Conservation (phyloP, 2,797 vertebrate genomes). For the Salarias fasciatus region DNA sequence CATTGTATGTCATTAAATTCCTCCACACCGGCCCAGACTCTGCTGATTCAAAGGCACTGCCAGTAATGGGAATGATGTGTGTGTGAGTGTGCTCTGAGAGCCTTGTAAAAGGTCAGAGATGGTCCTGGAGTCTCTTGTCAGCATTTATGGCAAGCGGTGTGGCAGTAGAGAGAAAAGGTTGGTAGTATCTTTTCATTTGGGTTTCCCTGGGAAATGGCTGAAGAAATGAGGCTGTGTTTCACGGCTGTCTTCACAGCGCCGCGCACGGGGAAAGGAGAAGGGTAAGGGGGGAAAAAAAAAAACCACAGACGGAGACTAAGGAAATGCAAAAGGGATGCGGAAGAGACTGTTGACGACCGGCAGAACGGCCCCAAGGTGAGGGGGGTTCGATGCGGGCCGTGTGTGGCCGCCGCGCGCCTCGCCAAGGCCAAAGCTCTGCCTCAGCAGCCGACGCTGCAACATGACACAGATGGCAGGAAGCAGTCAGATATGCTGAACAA, state of each 20-base stretch:
- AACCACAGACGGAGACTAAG: conserved; percentile 16
- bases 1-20: conserved; percentile 77
- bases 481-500: conserved; percentile 32
- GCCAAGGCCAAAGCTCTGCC: conserved; percentile 37
- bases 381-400: conserved; percentile 9
- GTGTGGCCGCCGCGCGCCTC: conserved; percentile 10
- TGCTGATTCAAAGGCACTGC: conserved; percentile 71
- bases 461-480: conserved; percentile 48
- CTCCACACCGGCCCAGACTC: conserved; percentile 60
- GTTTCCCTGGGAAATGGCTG: conserved; percentile 49
- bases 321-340: conserved; percentile 23
- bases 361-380: conserved; percentile 35
- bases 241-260: conserved; percentile 55
- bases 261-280: neutral
- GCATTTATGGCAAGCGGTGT: conserved; percentile 64
- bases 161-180: conserved; percentile 64
- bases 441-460: conserved; percentile 35
- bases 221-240: conserved; percentile 65
- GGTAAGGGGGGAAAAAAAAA: conserved; percentile 6
- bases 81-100: conserved; percentile 40
- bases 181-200: conserved; percentile 73
- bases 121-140: conserved; percentile 71
- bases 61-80: conserved; percentile 58
- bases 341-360: conserved; percentile 35
- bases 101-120: conserved; percentile 70